Conservation (phyloP, 2,797 vertebrate genomes). For the Gallirallus australis region DNA sequence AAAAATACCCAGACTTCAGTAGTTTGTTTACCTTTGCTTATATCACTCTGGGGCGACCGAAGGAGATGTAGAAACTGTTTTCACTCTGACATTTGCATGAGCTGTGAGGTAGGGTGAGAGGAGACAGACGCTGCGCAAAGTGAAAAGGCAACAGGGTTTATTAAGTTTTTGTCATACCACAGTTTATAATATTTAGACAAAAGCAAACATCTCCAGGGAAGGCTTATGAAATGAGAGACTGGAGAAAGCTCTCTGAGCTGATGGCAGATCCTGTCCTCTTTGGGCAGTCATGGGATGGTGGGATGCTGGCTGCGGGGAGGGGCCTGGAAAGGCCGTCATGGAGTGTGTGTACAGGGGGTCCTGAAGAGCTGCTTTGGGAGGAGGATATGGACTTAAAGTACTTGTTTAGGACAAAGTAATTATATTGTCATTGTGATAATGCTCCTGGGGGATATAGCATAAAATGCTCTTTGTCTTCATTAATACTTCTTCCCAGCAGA, state of each 20-base stretch:
- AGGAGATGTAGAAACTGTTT: conserved; percentile 46
- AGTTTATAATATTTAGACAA: conserved; percentile 53
- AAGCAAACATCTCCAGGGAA: conserved; percentile 43
- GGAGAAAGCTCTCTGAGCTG: background rate
- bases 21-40: conserved; percentile 61
- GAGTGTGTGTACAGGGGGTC: background rate
- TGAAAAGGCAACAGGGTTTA: conserved; percentile 48
- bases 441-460: background rate
- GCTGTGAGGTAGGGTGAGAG: background rate
- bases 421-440: background rate
- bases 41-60: background rate
- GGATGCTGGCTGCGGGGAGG: background rate
- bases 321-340: background rate
- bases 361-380: background rate
- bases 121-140: background rate
- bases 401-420: background rate
- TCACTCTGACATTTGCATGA: conserved; percentile 46
- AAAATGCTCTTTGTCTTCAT: conserved; percentile 42
- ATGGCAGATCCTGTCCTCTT: background rate
- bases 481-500: conserved; percentile 42
- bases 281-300: background rate
- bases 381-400: background rate
- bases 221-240: conserved; percentile 12
- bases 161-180: background rate
- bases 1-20: conserved; percentile 52